Evolutionary conservation across 2,888 invertebrate species (phyloP).

Genomic region (Lithophane leautieri): DNA sequence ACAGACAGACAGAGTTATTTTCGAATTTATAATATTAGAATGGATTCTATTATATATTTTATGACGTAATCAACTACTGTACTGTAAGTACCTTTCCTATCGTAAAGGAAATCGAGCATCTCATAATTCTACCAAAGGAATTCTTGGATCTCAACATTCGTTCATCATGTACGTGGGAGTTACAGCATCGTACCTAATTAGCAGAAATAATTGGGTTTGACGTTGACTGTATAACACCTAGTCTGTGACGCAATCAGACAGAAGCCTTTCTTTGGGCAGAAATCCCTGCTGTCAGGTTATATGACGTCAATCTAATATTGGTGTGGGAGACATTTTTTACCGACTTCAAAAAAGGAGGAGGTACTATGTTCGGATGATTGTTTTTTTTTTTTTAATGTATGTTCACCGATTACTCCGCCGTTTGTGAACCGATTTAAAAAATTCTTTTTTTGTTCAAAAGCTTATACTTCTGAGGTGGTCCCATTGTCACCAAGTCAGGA

Average conservation of each 20-base stretch:
- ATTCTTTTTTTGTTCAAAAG: too few relatives aligned
- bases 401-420: too few relatives aligned
- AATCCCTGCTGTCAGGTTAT: not conserved
- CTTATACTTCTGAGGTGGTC: too few relatives aligned
- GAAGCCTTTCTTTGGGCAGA: not conserved
- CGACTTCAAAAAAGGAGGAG: too few relatives aligned
- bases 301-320: conserved; percentile 18
- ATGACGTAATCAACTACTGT: not conserved
- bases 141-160: conserved; percentile 26
- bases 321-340: too few relatives aligned
- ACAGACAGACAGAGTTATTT: too few relatives aligned
- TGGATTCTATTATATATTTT: too few relatives aligned
- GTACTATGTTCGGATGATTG: too few relatives aligned
- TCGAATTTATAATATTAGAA: too few relatives aligned
- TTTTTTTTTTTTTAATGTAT: too few relatives aligned
- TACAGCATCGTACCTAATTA: conserved; percentile 11
- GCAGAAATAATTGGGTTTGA: conserved; percentile 39
- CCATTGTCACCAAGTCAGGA: too few relatives aligned
- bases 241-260: conserved; percentile 23
- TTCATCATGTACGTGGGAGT: conserved; percentile 23
- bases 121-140: conserved; percentile 25
- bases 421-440: too few relatives aligned
- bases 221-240: not conserved
- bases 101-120: conserved; percentile 23
- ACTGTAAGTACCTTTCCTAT: not conserved